Percentiles rank a stretch among this genome's conserved stretches.
phyloP scores from a whole-genome alignment of 2,797 vertebrate genomes.

The Scolopax rusticola region DNA sequence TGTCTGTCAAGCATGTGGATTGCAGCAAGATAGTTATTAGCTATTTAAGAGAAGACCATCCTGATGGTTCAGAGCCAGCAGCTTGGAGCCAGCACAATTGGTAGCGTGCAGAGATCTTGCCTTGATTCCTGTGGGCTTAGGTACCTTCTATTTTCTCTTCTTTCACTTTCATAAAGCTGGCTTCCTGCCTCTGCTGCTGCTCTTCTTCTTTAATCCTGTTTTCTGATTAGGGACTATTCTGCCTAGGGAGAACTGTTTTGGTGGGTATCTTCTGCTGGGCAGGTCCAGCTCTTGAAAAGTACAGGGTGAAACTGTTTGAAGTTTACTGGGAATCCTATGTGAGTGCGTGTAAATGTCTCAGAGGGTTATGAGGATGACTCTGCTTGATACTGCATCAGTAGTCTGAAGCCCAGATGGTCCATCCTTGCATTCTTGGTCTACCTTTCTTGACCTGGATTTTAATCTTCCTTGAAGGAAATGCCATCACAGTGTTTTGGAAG shows the following conservation, averaged over 20 bases:
- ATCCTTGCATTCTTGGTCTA: neutral
- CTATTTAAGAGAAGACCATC: neutral
- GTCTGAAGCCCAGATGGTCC: neutral
- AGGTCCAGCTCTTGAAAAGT: neutral
- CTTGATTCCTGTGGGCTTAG: neutral
- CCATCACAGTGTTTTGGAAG: neutral
- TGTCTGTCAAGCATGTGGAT: neutral
- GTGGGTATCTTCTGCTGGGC: neutral
- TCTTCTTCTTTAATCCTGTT: conserved; percentile 37
- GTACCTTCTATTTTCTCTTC: conserved; percentile 12
- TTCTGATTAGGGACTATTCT: neutral
- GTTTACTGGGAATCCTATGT: neutral
- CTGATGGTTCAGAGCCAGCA: neutral
- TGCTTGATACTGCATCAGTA: neutral
- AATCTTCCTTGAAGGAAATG: neutral
- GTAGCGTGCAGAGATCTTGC: neutral
- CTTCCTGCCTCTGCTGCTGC: neutral
- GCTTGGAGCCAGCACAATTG: neutral
- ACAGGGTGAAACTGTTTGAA: neutral
- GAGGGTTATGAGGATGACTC: neutral
- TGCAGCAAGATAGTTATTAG: neutral
- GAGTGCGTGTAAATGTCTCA: rapidly evolving
- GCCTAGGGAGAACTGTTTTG: neutral
- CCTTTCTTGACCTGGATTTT: neutral
- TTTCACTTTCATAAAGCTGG: conserved; percentile 56